phyloP scores from a whole-genome alignment of 2,113 vertebrate species.

The Channa maculata region DNA sequence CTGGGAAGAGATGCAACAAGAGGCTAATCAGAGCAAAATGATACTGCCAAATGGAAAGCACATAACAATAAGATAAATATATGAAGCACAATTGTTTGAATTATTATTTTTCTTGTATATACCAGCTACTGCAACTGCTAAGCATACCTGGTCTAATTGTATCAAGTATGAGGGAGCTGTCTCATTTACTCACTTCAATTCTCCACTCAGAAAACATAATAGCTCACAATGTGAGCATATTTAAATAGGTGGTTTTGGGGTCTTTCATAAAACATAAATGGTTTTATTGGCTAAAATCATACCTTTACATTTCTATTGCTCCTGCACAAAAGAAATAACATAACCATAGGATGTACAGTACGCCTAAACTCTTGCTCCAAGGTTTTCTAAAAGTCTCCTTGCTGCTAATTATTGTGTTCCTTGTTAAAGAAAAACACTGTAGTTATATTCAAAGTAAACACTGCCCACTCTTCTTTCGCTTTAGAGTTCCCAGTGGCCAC shows the following conservation, averaged over 20 bases:
- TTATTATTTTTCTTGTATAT: not conserved
- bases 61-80: not conserved
- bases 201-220: not conserved
- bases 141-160: not conserved
- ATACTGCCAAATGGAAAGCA: not conserved
- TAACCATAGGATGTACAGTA: not conserved
- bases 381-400: not conserved
- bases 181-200: not conserved
- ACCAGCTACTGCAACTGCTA: not conserved
- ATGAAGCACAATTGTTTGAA: not conserved
- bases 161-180: not conserved
- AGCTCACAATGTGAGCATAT: not conserved
- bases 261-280: not conserved
- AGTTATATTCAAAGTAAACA: slow-evolving; percentile 31
- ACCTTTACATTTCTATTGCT: slow-evolving; percentile 12
- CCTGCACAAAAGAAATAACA: not conserved
- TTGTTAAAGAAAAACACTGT: slow-evolving; percentile 4
- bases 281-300: not conserved
- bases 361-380: not conserved
- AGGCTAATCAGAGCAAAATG: not conserved
- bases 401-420: not conserved
- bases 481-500: slow-evolving; percentile 21
- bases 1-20: slow-evolving; percentile 1
- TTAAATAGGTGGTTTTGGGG: not conserved
- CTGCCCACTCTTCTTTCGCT: slow-evolving; percentile 20